Conservation (phyloP, 2,888 invertebrate species). For the Microctonus aethiopoides region DNA sequence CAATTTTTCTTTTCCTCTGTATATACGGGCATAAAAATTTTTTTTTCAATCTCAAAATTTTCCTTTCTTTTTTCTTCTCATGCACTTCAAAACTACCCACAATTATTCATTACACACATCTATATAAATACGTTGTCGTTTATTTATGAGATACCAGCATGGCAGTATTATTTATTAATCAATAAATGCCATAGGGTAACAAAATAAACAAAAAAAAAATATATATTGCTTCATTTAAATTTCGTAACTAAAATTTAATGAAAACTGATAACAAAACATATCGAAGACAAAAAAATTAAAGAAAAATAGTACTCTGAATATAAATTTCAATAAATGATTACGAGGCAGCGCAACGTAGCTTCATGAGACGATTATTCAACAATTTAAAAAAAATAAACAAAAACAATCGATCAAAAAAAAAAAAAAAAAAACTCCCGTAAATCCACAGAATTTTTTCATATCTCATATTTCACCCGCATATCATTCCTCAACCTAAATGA, state of each 20-base stretch:
- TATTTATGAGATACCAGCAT: conserved; percentile 15
- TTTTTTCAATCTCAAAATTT: background rate
- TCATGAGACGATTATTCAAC: background rate
- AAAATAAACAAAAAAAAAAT: conserved; percentile 2
- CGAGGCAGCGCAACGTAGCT: background rate
- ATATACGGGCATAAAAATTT: background rate
- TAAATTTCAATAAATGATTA: conserved; percentile 7
- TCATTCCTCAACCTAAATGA: conserved; percentile 22
- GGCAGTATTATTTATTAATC: conserved; percentile 14
- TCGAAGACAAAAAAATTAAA: background rate
- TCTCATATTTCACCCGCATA: conserved; percentile 4
- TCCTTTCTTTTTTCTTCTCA: background rate
- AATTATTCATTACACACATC: background rate
- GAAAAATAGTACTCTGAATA: background rate
- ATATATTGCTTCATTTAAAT: background rate
- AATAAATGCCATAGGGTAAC: background rate
- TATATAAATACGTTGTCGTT: background rate
- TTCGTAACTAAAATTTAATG: background rate
- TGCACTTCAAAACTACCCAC: too few species aligned
- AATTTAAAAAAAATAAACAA: conserved; percentile 13
- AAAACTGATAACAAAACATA: background rate
- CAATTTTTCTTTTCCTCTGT: background rate
- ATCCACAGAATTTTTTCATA: background rate
- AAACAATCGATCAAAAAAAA: conserved; percentile 3
- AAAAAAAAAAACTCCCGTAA: background rate